phyloP scores from a whole-genome alignment of 2,113 vertebrate species.

The Myotis davidii region DNA sequence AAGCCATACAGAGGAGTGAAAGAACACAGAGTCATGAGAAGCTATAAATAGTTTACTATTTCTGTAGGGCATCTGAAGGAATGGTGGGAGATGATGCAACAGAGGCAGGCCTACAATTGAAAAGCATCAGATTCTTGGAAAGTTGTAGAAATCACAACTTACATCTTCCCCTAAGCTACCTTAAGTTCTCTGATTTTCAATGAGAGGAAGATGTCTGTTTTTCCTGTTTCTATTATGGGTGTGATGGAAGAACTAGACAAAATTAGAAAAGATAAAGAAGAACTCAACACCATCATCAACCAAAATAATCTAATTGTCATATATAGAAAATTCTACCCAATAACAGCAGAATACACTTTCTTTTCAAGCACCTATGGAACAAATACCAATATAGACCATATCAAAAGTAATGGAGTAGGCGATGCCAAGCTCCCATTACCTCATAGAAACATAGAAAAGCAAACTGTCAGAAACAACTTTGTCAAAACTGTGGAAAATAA shows the following conservation, averaged over 20 bases:
- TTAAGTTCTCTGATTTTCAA: not conserved
- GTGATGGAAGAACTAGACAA: not conserved
- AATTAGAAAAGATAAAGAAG: conserved; percentile 21
- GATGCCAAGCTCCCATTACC: not conserved
- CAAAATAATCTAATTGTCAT: not conserved
- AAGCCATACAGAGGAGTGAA: not conserved
- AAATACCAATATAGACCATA: conserved; percentile 7
- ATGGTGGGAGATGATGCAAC: not conserved
- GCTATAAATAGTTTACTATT: not conserved
- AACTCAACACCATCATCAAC: not conserved
- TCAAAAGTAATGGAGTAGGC: conserved; percentile 11
- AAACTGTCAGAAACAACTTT: conserved; percentile 43
- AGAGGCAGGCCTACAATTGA: not conserved
- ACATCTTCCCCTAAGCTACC: conserved; percentile 25
- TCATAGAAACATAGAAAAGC: not conserved
- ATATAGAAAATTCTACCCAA: not conserved
- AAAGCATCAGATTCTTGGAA: not conserved
- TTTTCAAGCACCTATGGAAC: conserved; percentile 10
- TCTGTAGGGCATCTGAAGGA: not conserved
- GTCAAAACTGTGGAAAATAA: conserved; percentile 9
- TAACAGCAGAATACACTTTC: not conserved
- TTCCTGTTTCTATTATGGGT: not conserved
- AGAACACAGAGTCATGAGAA: not conserved
- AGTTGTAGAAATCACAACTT: not conserved
- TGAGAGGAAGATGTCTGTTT: not conserved